Evolutionary conservation across 2,888 invertebrate genomes (phyloP), one percentile per base, ranked within the genome.

Genomic region (Allophyes oxyacanthae): DNA sequence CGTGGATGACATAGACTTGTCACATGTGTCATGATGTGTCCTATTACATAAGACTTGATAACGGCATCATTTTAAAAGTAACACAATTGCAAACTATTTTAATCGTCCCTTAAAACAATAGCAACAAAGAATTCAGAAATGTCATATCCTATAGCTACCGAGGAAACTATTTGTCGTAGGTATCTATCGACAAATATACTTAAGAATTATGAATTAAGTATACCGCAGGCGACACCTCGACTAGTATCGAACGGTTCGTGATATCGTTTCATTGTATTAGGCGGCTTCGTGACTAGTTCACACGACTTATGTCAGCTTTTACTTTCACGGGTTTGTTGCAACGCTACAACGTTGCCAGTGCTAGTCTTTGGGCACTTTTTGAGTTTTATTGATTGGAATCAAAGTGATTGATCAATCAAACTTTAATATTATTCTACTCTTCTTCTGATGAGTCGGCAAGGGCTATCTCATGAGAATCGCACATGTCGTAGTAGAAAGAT

Each of bases 231-330:
- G 57, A 60, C 56, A 63, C 20, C 20, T 20, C 20, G 20, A 20
- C 20, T 20, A 52, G 53, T 52, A 62, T 56, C 53, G 44, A 61
- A 42, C 46, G 14, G 14, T 38, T 77, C 70, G 75, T 70, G 75
- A 65, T 74, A 65, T 65, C 50, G 60, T 67, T 65, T 50, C 55
- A 51, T 66, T 20, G 20, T 20, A 20, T 4, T 20, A 20, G 50
- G 59, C 46, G 26, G 38, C 64, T 52, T 57, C 82, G 80, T 82
- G 82, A 81, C 81, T 76, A 0, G 80, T 73, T 79, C 79, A 68
- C 81, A 82, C 81, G 81, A 82, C 72, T 73, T 68, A 50, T 63
- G 59, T 44, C 67, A 50, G 48, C 69, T 75, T 78, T 81, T 78
- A 82, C 82, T 82, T 82, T 82, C 74, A 69, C 81, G 49, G 36